A percentile compares a stretch with the other conserved stretches of the same genome.
phyloP scores from a whole-genome alignment of 2,888 invertebrate genomes.

The Strigamia maritima region DNA sequence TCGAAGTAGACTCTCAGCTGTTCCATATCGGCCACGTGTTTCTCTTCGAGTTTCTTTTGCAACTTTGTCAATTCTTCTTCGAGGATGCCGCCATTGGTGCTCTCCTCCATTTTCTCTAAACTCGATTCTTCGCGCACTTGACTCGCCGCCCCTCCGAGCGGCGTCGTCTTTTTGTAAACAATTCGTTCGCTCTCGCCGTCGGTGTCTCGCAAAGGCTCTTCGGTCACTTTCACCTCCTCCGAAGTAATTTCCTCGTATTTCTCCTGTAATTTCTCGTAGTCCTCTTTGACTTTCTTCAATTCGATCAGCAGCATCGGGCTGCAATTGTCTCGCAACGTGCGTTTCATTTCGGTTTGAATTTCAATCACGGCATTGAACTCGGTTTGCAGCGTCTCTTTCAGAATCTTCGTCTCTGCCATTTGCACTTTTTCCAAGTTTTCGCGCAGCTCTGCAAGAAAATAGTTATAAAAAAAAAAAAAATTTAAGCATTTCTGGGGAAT shows the following conservation, averaged over 20 bases:
- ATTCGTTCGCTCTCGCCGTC: background rate
- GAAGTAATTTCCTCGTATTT: conserved; percentile 37
- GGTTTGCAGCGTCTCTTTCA: conserved; percentile 28
- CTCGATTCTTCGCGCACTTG: background rate
- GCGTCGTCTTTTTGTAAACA: background rate
- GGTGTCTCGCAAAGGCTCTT: background rate
- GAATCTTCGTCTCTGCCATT: background rate
- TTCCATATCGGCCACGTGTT: conserved; percentile 37
- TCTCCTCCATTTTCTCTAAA: background rate
- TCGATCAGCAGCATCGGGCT: conserved; percentile 26
- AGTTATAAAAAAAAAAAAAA: background rate
- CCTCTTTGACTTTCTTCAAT: conserved; percentile 36
- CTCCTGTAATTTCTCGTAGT: conserved; percentile 35
- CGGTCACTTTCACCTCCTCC: conserved; percentile 1
- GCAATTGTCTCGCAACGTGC: background rate
- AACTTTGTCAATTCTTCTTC: conserved; percentile 28
- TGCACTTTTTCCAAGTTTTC: conserved; percentile 31
- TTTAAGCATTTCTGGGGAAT: conserved; percentile 1
- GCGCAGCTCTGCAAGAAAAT: conserved; percentile 31
- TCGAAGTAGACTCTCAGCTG: conserved; percentile 37
- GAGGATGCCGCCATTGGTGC: background rate
- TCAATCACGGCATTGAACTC: conserved; percentile 33
- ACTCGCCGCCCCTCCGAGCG: background rate
- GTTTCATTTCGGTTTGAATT: conserved; percentile 35
- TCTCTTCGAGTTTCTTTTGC: conserved; percentile 22